These are phyloP conservation scores for Diadema setosum DNA, from an alignment of 35 echinoderm and acorn worm species.

Conservation along the genomic window DNA sequence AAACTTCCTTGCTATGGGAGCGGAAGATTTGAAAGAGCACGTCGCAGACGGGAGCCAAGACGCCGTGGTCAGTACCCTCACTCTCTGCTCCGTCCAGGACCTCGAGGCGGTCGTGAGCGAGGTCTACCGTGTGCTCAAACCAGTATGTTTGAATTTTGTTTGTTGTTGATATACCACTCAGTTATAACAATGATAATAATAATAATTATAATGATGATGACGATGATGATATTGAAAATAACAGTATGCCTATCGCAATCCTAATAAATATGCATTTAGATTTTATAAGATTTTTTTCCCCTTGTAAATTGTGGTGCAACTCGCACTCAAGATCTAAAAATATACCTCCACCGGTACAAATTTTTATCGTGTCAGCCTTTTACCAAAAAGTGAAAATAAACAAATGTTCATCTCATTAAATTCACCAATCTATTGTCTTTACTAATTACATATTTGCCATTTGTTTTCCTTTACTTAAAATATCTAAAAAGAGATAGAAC, in stretches of 20 bases:
- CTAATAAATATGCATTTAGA: background rate
- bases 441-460: too few species aligned
- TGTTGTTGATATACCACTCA: background rate
- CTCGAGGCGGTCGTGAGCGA: background rate
- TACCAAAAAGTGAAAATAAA: too few species aligned
- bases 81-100: background rate
- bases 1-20: background rate
- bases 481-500: too few species aligned
- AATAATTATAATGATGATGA: background rate
- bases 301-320: background rate
- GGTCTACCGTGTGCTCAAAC: slow-evolving; percentile 9
- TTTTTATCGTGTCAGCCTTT: too few species aligned
- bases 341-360: too few species aligned
- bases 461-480: too few species aligned
- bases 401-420: too few species aligned
- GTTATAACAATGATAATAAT: background rate
- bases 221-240: background rate
- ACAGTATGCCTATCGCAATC: background rate
- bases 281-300: background rate
- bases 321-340: background rate
- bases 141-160: background rate
- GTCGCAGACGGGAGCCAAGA: background rate
- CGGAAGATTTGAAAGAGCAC: slow-evolving; percentile 6
- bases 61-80: slow-evolving; percentile 4
- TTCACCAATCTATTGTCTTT: too few species aligned